Conservation (phyloP, 2,113 vertebrate species). For the Puma concolor region DNA sequence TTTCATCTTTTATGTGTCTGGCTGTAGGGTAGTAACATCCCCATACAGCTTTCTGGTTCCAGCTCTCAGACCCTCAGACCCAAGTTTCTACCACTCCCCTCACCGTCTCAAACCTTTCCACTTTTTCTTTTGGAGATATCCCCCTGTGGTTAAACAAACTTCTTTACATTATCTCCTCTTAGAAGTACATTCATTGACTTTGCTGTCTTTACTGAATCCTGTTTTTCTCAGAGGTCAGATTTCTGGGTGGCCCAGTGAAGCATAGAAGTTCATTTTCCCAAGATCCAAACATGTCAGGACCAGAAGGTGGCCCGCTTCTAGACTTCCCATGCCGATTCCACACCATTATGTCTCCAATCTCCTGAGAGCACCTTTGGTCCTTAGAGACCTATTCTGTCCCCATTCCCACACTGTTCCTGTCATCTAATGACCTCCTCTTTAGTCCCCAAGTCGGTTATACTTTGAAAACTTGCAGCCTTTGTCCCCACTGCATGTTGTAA, state of each 20-base stretch:
- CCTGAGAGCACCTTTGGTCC: too few relatives aligned
- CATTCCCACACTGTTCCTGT: background rate
- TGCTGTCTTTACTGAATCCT: background rate
- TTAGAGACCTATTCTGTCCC: background rate
- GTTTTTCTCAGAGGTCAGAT: background rate
- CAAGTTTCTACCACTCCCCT: background rate
- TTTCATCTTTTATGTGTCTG: background rate
- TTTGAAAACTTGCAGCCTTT: background rate
- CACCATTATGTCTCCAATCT: background rate
- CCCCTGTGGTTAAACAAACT: background rate
- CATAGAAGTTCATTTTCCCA: background rate
- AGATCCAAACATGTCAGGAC: background rate
- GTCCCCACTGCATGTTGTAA: background rate
- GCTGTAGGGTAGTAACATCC: background rate
- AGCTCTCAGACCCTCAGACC: background rate
- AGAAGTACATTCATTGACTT: fast-evolving
- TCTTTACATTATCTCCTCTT: background rate
- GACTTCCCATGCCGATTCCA: background rate
- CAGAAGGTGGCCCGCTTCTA: background rate
- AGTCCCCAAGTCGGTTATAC: background rate
- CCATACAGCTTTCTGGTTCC: background rate
- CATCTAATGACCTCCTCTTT: background rate
- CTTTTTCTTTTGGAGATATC: background rate
- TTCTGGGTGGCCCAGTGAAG: background rate
- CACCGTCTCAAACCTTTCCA: background rate